phyloP scores from a whole-genome alignment of 2,797 vertebrate species.

The Fistularia commersonii region DNA sequence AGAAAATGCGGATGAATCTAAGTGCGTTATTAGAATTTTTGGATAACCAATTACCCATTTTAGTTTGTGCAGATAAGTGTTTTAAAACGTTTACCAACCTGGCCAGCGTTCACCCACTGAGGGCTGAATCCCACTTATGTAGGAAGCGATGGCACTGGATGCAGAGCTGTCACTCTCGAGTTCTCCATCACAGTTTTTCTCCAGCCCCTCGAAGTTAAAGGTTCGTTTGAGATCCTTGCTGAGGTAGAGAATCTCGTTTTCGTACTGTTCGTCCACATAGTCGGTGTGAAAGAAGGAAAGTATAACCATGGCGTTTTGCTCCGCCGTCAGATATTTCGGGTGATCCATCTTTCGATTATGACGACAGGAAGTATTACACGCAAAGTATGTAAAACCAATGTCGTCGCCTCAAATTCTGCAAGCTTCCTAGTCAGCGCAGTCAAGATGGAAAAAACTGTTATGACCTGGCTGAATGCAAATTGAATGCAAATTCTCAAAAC shows the following conservation, averaged over 20 bases:
- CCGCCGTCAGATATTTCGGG: not conserved
- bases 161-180: constrained; percentile 67
- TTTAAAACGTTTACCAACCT: constrained; percentile 27
- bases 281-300: constrained; percentile 62
- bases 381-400: too few relatives aligned
- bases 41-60: too few relatives aligned
- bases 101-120: constrained; percentile 13
- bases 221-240: not conserved
- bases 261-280: constrained; percentile 2
- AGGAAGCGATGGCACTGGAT: accelerated
- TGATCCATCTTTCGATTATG: constrained; percentile 40
- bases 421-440: too few relatives aligned
- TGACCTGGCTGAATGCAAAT: too few relatives aligned
- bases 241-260: constrained; percentile 36
- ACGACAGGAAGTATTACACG: not conserved
- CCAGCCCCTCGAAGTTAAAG: constrained; percentile 13
- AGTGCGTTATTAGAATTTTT: too few relatives aligned
- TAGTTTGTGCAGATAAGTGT: too few relatives aligned
- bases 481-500: too few relatives aligned
- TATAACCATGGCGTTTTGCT: constrained; percentile 37
- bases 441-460: too few relatives aligned
- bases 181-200: constrained; percentile 5
- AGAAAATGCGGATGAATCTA: too few relatives aligned
- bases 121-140: constrained; percentile 23
- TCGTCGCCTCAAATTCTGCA: too few relatives aligned